phyloP scores from a whole-genome alignment of 2,113 vertebrate species.

The human region GRCh38 chr14:102684001-102684500 shows the following conservation, averaged over 20 bases:
- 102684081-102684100: neutral
- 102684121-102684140: no score
- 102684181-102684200: neutral
- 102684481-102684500: neutral
- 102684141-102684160: neutral
- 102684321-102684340: neutral
- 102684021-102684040: no score
- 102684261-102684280: neutral
- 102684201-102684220: neutral
- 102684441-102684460: neutral
- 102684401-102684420: neutral
- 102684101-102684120: neutral
- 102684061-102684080: neutral
- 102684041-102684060: neutral
- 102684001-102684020: neutral
- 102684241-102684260: neutral
- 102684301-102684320: neutral
- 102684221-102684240: neutral
- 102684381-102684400: neutral
- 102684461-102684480: neutral
- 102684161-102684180: neutral
- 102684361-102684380: neutral
- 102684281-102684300: neutral
- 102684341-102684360: neutral
- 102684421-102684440: neutral